Percentiles rank a stretch among this genome's conserved stretches.
These are phyloP conservation scores for Gallinago solitaria DNA, from an alignment of 2,797 vertebrate species.

Conservation along the genomic window DNA sequence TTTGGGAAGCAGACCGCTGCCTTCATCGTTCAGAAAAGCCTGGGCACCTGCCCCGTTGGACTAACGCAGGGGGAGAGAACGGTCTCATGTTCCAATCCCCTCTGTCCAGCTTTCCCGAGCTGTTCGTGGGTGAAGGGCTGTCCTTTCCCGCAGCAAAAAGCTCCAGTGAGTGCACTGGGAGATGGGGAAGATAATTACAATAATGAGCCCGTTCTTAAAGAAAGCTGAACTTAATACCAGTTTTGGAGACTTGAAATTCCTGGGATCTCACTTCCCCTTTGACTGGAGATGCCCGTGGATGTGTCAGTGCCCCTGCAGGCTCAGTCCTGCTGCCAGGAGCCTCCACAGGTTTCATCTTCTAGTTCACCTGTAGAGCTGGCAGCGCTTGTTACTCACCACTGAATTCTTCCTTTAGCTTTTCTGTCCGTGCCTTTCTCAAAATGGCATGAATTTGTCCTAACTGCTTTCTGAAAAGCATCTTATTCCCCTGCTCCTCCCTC, in stretches of 20 bases:
- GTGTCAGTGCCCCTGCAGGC: too few species aligned
- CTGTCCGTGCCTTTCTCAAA: neutral
- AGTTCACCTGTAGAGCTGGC: neutral
- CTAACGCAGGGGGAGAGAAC: conserved; percentile 64
- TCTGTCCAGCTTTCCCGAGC: conserved; percentile 18
- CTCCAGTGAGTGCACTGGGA: neutral
- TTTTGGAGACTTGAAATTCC: neutral
- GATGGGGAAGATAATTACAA: neutral
- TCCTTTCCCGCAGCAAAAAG: neutral
- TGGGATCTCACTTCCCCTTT: neutral
- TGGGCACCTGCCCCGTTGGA: conserved; percentile 68
- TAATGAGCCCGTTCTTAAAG: neutral
- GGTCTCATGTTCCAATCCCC: conserved; percentile 40
- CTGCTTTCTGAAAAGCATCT: neutral
- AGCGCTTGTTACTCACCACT: neutral
- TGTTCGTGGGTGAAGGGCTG: conserved; percentile 22
- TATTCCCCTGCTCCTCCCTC: neutral
- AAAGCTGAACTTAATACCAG: neutral
- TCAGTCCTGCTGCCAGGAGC: neutral
- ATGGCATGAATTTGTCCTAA: neutral
- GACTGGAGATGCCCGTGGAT: neutral
- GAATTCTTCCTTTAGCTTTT: neutral
- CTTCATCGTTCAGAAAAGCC: conserved; percentile 76
- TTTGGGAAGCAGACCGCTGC: conserved; percentile 70
- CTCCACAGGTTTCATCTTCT: neutral